Conservation (phyloP, 2,888 invertebrate genomes). For the Melangyna quadrimaculata region DNA sequence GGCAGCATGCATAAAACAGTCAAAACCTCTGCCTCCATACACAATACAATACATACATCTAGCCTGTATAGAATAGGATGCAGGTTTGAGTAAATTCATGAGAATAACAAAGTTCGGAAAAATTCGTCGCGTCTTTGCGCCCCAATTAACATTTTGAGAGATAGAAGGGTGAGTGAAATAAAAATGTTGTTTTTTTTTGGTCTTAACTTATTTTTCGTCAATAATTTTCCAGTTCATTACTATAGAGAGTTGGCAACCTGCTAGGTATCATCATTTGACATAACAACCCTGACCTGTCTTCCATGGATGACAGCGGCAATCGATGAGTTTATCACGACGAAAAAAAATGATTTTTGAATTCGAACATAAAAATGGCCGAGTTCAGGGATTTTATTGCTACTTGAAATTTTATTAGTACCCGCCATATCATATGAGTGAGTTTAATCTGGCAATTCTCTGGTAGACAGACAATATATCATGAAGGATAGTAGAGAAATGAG, state of each 20-base stretch:
- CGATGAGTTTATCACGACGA: not conserved
- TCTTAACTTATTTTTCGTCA: not conserved
- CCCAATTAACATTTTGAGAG: conserved; percentile 52
- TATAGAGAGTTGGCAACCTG: conserved; percentile 54
- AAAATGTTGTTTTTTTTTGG: not conserved
- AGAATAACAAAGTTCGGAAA: conserved; percentile 41
- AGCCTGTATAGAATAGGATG: not conserved
- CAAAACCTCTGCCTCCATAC: not conserved
- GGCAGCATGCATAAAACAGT: conserved; percentile 32
- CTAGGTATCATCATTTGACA: conserved; percentile 46
- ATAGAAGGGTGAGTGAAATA: conserved; percentile 38
- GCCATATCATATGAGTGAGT: not conserved
- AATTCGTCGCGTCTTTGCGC: conserved; percentile 63
- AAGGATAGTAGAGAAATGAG: not conserved
- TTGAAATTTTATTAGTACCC: conserved; percentile 32
- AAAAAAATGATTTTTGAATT: conserved; percentile 34
- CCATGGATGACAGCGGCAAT: conserved; percentile 20
- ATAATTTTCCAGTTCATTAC: conserved; percentile 55
- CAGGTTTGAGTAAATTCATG: conserved; percentile 23
- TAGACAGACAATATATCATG: not conserved
- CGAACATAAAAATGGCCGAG: conserved; percentile 32
- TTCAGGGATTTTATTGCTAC: conserved; percentile 51
- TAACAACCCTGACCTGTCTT: conserved; percentile 60
- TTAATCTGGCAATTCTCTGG: conserved; percentile 22
- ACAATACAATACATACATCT: not conserved